These are phyloP conservation scores for Tipula lateralis DNA, from an alignment of 2,888 invertebrate genomes.

Conservation along the genomic window DNA sequence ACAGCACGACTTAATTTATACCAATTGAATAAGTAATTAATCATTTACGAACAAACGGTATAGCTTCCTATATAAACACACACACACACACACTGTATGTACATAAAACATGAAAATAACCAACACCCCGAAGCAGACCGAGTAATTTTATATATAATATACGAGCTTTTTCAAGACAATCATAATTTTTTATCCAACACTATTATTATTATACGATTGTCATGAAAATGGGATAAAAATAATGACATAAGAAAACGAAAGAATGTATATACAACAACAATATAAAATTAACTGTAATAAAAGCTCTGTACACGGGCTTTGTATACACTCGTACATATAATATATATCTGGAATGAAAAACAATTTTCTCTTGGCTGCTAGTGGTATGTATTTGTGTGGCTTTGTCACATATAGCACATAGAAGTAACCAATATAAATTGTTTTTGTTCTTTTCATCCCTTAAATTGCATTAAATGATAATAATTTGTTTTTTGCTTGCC, in stretches of 20 bases:
- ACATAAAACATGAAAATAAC: background rate
- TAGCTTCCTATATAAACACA: background rate
- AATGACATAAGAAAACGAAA: background rate
- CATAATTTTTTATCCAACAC: background rate
- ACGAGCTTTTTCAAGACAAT: background rate
- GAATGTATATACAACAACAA: background rate
- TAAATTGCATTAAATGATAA: slow-evolving; percentile 24
- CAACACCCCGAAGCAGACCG: background rate
- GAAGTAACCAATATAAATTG: background rate
- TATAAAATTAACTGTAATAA: background rate
- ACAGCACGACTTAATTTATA: background rate
- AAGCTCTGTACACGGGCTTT: background rate
- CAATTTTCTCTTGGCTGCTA: background rate
- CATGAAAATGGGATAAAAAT: slow-evolving; percentile 11
- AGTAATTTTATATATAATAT: background rate
- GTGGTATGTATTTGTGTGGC: background rate
- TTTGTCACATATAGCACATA: background rate
- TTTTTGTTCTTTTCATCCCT: background rate
- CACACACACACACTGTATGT: too few species aligned
- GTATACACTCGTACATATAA: background rate
- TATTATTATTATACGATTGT: slow-evolving; percentile 11
- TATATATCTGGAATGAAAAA: background rate
- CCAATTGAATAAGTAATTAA: background rate
- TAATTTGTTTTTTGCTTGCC: background rate
- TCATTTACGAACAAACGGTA: background rate